phyloP scores from a whole-genome alignment of 2,888 invertebrate genomes.

The Panorpa germanica region DNA sequence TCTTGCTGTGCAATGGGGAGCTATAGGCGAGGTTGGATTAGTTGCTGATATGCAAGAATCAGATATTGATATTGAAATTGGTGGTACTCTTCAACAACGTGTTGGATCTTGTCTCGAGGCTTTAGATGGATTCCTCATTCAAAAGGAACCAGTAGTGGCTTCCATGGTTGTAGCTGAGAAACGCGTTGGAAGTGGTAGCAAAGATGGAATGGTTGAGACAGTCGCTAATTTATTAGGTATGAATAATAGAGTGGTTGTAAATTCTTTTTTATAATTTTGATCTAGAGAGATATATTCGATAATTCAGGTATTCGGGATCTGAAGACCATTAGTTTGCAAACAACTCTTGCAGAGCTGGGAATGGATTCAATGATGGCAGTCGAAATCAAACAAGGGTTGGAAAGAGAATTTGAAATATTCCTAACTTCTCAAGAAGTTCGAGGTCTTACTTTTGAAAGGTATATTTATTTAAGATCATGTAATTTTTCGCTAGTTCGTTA shows the following conservation, averaged over 20 bases:
- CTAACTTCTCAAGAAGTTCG: constrained; percentile 75
- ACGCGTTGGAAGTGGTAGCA: constrained; percentile 35
- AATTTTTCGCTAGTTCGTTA: too few species aligned
- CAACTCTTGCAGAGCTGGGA: constrained; percentile 74
- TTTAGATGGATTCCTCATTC: constrained; percentile 53
- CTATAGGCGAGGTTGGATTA: constrained; percentile 74
- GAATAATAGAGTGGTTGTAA: constrained; percentile 10
- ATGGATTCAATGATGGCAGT: constrained; percentile 97
- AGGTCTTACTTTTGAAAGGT: constrained; percentile 54
- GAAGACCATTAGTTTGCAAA: constrained; percentile 47
- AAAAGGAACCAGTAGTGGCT: constrained; percentile 47
- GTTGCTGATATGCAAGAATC: constrained; percentile 59
- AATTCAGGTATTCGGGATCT: constrained; percentile 37
- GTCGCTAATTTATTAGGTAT: constrained; percentile 47
- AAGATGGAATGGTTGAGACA: constrained; percentile 50
- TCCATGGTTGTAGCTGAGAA: constrained; percentile 83
- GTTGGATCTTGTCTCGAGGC: constrained; percentile 64
- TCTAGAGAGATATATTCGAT: constrained; percentile 11
- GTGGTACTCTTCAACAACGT: constrained; percentile 71
- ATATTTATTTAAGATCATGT: too few species aligned
- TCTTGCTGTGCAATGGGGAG: constrained; percentile 84
- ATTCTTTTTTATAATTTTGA: background rate
- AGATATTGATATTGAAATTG: constrained; percentile 44
- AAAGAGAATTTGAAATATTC: constrained; percentile 74
- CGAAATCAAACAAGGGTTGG: constrained; percentile 84